A percentile compares a stretch with the other conserved stretches of the same genome.
Conservation (phyloP, 2,888 invertebrate species). For the Graphium colonna region DNA sequence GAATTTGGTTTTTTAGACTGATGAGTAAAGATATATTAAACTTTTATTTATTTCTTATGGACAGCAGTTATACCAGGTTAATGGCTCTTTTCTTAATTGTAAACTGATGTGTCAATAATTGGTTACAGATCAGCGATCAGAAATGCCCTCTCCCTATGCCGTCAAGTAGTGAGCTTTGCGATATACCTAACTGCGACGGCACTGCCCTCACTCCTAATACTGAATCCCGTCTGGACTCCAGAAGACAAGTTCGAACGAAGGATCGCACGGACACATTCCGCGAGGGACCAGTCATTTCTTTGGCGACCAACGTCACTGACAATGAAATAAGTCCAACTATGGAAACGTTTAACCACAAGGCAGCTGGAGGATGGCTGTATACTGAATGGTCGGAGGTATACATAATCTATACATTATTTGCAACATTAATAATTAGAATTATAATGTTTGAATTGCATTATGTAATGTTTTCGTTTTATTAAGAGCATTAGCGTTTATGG, state of each 20-base stretch:
- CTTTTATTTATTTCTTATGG: too few species aligned
- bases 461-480: too few species aligned
- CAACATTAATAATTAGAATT: too few species aligned
- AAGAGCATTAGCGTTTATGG: too few species aligned
- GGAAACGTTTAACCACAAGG: constrained; percentile 57
- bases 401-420: too few species aligned
- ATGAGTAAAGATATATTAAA: too few species aligned
- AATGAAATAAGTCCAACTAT: constrained; percentile 50
- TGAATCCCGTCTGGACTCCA: constrained; percentile 53
- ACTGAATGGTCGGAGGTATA: constrained; percentile 81
- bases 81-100: too few species aligned
- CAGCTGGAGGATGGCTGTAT: constrained; percentile 77
- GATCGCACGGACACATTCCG: constrained; percentile 63
- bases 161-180: constrained; percentile 59
- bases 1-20: too few species aligned
- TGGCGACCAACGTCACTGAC: constrained; percentile 53
- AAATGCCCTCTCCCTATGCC: constrained; percentile 74
- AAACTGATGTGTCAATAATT: background rate
- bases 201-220: constrained; percentile 43
- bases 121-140: constrained; percentile 67
- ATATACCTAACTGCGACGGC: constrained; percentile 69
- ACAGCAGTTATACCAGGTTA: too few species aligned
- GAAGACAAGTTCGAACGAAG: constrained; percentile 62
- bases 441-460: too few species aligned
- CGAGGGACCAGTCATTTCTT: constrained; percentile 62